Conservation (phyloP, 2,113 vertebrate genomes). For the Sardina pilchardus region DNA sequence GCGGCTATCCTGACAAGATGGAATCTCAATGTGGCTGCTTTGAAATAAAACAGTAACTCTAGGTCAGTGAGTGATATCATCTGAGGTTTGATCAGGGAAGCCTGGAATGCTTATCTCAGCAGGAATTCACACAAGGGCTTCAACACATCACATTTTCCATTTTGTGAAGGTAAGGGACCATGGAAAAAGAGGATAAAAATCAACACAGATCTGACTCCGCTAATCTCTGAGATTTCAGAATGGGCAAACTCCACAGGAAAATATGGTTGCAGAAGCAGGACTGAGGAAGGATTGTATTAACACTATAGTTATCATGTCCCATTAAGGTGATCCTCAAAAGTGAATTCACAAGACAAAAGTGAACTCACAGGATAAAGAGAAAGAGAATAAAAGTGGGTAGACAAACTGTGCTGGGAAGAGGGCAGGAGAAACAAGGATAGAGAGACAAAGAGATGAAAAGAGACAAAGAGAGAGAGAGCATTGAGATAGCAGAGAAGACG, state of each 20-base stretch:
- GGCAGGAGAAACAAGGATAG: not conserved
- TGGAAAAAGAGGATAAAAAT: not conserved
- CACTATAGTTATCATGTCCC: not conserved
- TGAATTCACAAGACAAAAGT: not conserved
- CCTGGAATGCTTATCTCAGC: not conserved
- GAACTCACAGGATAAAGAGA: not conserved
- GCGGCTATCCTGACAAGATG: not conserved
- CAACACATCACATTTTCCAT: conserved; percentile 1
- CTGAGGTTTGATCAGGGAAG: not conserved
- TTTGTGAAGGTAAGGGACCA: not conserved
- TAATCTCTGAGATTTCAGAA: not conserved
- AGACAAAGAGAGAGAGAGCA: not conserved
- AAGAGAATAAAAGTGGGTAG: not conserved
- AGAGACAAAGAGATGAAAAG: not conserved
- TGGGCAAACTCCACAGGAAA: not conserved
- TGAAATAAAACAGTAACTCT: not conserved
- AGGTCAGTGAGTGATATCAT: not conserved
- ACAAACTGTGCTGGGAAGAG: not conserved
- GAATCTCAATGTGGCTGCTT: conserved; percentile 1
- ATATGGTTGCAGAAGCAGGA: not conserved
- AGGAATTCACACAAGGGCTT: not conserved
- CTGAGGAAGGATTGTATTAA: not conserved
- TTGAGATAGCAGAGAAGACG: not conserved
- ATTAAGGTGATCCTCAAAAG: not conserved
- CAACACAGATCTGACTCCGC: not conserved